These are phyloP conservation scores for Plagiodera versicolora DNA, from an alignment of 2,888 invertebrate species.

Conservation along the genomic window DNA sequence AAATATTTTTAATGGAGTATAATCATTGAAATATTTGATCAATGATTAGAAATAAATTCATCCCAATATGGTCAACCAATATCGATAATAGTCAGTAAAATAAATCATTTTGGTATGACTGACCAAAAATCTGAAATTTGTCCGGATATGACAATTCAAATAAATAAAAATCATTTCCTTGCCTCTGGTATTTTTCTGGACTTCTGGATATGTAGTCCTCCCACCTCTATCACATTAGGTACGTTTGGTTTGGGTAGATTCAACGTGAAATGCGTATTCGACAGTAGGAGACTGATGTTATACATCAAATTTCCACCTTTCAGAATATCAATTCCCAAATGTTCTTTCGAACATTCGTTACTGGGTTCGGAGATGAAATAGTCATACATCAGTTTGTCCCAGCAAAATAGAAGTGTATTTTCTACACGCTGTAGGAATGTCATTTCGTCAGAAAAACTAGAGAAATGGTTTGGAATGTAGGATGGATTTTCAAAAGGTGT, in stretches of 20 bases:
- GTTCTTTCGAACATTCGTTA: constrained; percentile 46
- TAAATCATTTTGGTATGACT: neutral
- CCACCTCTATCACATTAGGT: constrained; percentile 58
- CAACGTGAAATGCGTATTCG: constrained; percentile 56
- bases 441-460: constrained; percentile 43
- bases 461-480: constrained; percentile 56
- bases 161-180: no score
- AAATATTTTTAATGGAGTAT: no score
- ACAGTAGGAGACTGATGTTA: constrained; percentile 55
- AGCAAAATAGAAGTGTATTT: constrained; percentile 48
- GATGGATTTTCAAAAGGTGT: constrained; percentile 57
- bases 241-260: constrained; percentile 55
- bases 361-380: constrained; percentile 8
- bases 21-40: no score
- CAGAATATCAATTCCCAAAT: constrained; percentile 55
- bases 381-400: constrained; percentile 20
- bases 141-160: no score
- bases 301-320: constrained; percentile 56
- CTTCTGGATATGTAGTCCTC: constrained; percentile 57
- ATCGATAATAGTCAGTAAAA: no score
- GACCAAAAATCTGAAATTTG: no score
- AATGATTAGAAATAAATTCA: no score
- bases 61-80: no score
- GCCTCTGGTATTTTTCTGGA: constrained; percentile 36
- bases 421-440: constrained; percentile 46